Evolutionary conservation across 2,888 invertebrate species (phyloP), one percentile per base, ranked within the genome.

Genomic region (Carcina quercana): DNA sequence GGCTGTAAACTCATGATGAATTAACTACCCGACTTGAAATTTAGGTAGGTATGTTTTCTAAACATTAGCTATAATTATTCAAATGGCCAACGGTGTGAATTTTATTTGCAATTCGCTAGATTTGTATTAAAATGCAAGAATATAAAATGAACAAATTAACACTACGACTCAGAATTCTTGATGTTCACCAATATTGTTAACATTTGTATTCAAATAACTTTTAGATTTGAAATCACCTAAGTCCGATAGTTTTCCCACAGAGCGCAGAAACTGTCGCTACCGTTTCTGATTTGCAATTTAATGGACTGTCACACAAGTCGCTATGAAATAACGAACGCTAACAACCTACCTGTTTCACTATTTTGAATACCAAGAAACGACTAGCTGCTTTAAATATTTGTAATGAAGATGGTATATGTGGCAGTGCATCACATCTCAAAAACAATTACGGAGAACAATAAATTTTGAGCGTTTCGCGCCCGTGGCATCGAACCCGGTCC

Each of bases 401-500:
- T 59, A 59, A 60, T 59, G 54, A 62, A 63, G 59, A 63, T 62
- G 49, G 58, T 59, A 50, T 65, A 59, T 58, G 56, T 56, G 59
- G 53, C 52, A 49, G 54, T 43, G 45, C 48, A 44, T 53, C 59
- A 55, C 57, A 68, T 64, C 59, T 67, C 68, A 65, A 75, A 80
- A 80, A 79, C 76, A 80, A 78, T 82, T 76, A 79, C 71, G 67
- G 59, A 66, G 65, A 63, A 62, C 69, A 68, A 82, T 83, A 80
- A 82, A 79, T 82, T n/a, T 69, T 64, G 53, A 61, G 60, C 56
- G 68, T 70, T 75, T 68, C 63, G 66, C 66, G 80, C 80, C 82
- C 47, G 61, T 70, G 74, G 82, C 79, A 58, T 62, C 62, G 69
- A 66, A 69, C 70, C 67, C 63, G 60, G 71, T 74, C 76, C 83